Evolutionary conservation across 2,797 vertebrate species (phyloP), one percentile per base, ranked within the genome.

Genomic region (Lycodopsis pacificus): DNA sequence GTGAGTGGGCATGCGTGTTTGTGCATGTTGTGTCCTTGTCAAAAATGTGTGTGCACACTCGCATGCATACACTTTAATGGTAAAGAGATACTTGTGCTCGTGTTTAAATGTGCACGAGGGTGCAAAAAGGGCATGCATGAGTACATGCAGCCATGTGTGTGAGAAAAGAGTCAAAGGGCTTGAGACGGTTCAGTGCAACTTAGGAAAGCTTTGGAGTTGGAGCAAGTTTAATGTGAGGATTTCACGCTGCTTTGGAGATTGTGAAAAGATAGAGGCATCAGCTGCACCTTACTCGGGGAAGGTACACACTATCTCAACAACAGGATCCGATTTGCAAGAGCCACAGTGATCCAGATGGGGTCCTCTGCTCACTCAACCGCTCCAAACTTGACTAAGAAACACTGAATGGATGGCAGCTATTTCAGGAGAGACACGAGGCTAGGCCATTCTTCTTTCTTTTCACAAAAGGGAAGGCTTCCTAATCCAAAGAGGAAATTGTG

Each of bases 181-280:
- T 65, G 73, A 79, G 78, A 88, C 66, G 79, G 77, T 80, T 89
- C 64, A 25, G 69, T 77, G 76, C 66, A 72, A 82, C 71, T 68
- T 71, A 54, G 75, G 87, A 20, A 76, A 84, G 87, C 75, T 82
- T 70, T 54, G 73, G 80, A 88, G 72, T 65, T 81, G 86, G 91
- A 86, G 81, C 86, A 91, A 86, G 83, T 77, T 79, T 89, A 91
- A 92, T 90, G 59, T 64, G 85, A 88, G 72, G 75, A 81, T 88
- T 88, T 92, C 76, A 91, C 56, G 77, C 88, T 83, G 54, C 74
- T 86, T 68, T 90, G 86, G 86, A 90, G 83, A 77, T 82, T 75
- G 81, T 86, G 87, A 76, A 87, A 90, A 90, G 65, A 84, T 76
- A 62, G 56, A 84, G 79, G 86, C 86, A 86, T 94, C 92, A 93